phyloP scores from a whole-genome alignment of 1,140 invertebrate genomes.

The Pectinophora gossypiella region DNA sequence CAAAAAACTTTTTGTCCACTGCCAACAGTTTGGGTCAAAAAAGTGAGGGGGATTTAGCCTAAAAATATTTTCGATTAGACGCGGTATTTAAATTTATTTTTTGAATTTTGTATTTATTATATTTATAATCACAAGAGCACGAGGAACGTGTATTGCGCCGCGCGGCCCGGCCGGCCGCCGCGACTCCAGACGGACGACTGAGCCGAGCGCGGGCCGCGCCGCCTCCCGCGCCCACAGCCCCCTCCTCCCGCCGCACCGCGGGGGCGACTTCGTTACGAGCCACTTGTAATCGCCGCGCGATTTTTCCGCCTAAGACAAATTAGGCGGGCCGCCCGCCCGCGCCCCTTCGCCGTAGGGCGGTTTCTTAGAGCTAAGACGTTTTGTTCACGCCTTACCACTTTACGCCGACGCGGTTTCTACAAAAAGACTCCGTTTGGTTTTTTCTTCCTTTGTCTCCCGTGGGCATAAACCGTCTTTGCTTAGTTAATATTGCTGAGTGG shows the following conservation, averaged over 20 bases:
- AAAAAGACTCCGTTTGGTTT: neutral
- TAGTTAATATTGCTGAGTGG: neutral
- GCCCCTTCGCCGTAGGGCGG: slow-evolving; percentile 46
- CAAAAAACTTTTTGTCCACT: slow-evolving; percentile 56
- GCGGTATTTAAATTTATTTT: slow-evolving; percentile 51
- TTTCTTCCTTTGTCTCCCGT: neutral
- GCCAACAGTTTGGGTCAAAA: slow-evolving; percentile 61
- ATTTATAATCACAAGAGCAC: slow-evolving; percentile 73
- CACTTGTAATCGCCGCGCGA: slow-evolving; percentile 72
- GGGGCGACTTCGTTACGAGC: slow-evolving; percentile 70
- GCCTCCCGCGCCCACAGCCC: slow-evolving; percentile 28
- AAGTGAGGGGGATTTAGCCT: slow-evolving; percentile 62
- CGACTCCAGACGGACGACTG: slow-evolving; percentile 71
- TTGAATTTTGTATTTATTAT: slow-evolving; percentile 63
- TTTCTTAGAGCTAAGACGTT: slow-evolving; percentile 53
- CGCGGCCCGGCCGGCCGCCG: slow-evolving; percentile 68
- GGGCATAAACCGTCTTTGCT: neutral
- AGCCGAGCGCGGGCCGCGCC: slow-evolving; percentile 47
- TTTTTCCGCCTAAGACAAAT: slow-evolving; percentile 74
- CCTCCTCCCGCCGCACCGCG: slow-evolving; percentile 23
- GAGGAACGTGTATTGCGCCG: slow-evolving; percentile 71
- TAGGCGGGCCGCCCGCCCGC: slow-evolving; percentile 59
- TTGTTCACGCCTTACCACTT: slow-evolving; percentile 33
- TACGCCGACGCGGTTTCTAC: neutral
- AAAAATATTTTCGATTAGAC: slow-evolving; percentile 70